Evolutionary conservation across 2,888 invertebrate genomes (phyloP), one percentile per base, ranked within the genome.

Genomic region (Papilio demoleus): DNA sequence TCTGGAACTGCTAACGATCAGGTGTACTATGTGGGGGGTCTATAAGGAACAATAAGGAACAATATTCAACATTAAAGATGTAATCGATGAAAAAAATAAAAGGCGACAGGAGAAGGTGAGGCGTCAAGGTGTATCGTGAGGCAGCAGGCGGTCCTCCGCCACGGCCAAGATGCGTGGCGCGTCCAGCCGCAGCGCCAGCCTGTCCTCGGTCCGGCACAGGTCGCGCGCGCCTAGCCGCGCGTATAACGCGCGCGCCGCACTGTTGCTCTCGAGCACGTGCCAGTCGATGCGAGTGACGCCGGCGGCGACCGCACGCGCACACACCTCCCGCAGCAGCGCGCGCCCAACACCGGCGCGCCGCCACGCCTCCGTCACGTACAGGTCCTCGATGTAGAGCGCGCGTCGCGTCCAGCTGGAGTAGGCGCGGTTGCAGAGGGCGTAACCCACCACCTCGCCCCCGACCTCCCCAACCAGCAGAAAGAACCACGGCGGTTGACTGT

Each of bases 331-430:
- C 82, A 96, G 92, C 65, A 97, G 85, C 64, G 85, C 84, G 65
- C 88, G 88, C 5, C 96, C 97, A 63, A 96, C 87, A 42, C 95
- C 95, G 72, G 84, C 85, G 31, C 93, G 90, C 50, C 97, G 93
- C 82, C 93, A 94, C 1, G 84, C 80, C 0, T 95, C 94, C 47
- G 93, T 93, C 56, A 98, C 95, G 88, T 95, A 98, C 68, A 98
- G 83, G 88, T 98, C 98, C 90, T 98, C 98, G 70, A 98, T 85
- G 87, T 96, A 96, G 74, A 97, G 92, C 11, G 95, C 93, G 84
- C 95, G 95, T 9, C 98, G 97, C 76, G 95, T 92, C 97, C 97
- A 98, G 11, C 97, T 97, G 1, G 97, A 97, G 90, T 97, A 98
- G 63, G 94, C 94, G 78, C 94, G 95, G 87, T 94, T 97, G 87